Evolutionary conservation across 2,888 invertebrate genomes (phyloP), one percentile per base, ranked within the genome.

Genomic region (Nephrotoma appendiculata): DNA sequence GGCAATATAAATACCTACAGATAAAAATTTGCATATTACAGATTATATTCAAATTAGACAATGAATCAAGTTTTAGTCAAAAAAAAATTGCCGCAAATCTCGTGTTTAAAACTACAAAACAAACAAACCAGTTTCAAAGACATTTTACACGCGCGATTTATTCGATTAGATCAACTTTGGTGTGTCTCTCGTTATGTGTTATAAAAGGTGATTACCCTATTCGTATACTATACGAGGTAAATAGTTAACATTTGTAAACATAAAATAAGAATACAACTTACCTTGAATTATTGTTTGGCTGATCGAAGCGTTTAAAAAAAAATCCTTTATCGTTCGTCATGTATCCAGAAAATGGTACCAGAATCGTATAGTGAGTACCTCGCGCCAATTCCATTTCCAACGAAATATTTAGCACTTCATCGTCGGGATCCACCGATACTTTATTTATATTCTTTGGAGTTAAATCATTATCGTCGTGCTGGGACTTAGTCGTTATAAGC

Each of bases 261-360:
- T 9, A 31, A 52, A 52, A 11, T 71, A 3, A 57, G 52, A 48
- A 48, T 31, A 44, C 44, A 41, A 44, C 45, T 48, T 86, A 45
- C 45, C 12, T 45, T 86, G 41, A 44, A 48, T 9, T 31, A 31
- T 45, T 48, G 9, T 45, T 6, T 48, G 45, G 12, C 19, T 48
- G 45, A 12, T 86, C 86, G 52, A 86, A 87, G 43, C 83, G 83
- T 11, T 86, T 87, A 7, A 84, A 87, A 42, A 86, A 87, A 31
- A 87, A 86, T 83, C 87, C 87, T 83, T 86, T 86, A 43, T 86
- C 86, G 44, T 86, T 86, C 12, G 87, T 87, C 87, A 86, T 87
- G 43, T 87, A 86, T 2, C 87, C 87, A 43, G 86, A 86, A 57
- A 87, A 87, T n/a, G 86, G 86, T 0, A 86, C 84, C 85, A 86